Base-by-base conservation (phyloP, 1,140 invertebrate genomes). In the Aculops lycopersici region DNA sequence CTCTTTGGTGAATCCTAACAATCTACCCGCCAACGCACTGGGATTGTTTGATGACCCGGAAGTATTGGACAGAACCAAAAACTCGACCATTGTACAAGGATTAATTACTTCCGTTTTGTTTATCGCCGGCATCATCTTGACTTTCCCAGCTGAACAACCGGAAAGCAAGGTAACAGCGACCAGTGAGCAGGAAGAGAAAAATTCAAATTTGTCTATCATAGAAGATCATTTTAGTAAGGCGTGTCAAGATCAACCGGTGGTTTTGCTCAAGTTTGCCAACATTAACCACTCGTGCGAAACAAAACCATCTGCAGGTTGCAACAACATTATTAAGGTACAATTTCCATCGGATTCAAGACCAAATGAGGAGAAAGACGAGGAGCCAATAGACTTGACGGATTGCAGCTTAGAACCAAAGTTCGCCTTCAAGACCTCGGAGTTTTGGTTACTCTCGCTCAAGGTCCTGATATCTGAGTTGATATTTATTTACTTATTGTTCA, bases 1-100 rank as follows among this genome's bases (percentile, higher is more conserved):
- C 5, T 46, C 47, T 4, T 59, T 49, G 40, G 48, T 62, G 3
- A 62, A 62, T 48, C 60, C 59, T 17, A 20, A 55, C 5, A 61
- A 62, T 45, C 41, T 50, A 21, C 37, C 45, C 19, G 45, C 56
- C 3, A 48, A 50, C 16, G 17, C n/a, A 17, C 5, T 18, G 5
- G 39, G 42, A 1, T 43, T 39, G 15, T 43, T 43, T 18, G 35
- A 20, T 15, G 35, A 43, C 37, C 2, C 15, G 2, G 13, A 40
- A 14, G 42, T 43, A 3, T 20, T 43, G 4, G 18, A 36, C 12
- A 12, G 39, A 36, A 43, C 38, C n/a, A 31, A 21, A 16, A 12
- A 43, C 16, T 40, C 38, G 13, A 17, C 39, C n/a, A 17, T 43
- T 35, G 4, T 43, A 17, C 42, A 43, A 40, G 42, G 38, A 18